A percentile compares a stretch with the other conserved stretches of the same genome.
phyloP scores from a whole-genome alignment of 2,888 invertebrate genomes.

The Drosophila anomelani region DNA sequence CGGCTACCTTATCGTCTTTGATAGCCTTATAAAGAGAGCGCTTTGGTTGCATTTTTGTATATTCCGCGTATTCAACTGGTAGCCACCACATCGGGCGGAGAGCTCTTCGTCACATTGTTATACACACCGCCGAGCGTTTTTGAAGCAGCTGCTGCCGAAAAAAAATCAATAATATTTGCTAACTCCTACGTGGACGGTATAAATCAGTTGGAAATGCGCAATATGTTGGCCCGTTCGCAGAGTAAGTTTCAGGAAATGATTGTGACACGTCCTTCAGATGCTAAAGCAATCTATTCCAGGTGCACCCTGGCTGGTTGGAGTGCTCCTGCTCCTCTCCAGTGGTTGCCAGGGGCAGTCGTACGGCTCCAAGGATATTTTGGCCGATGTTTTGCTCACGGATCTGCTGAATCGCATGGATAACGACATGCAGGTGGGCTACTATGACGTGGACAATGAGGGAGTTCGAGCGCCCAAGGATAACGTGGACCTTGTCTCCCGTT shows the following conservation, averaged over 20 bases:
- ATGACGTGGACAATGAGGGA: slow-evolving; percentile 81
- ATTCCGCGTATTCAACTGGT: slow-evolving; percentile 72
- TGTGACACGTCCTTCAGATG: neutral
- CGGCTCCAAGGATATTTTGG: slow-evolving; percentile 87
- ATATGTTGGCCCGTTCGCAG: slow-evolving; percentile 59
- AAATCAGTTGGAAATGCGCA: slow-evolving; percentile 49
- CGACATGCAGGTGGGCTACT: slow-evolving; percentile 87
- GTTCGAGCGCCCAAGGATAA: slow-evolving; percentile 67
- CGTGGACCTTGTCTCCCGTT: slow-evolving; percentile 85
- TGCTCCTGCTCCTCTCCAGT: slow-evolving; percentile 42
- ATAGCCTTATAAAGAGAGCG: slow-evolving; percentile 20
- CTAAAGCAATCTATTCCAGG: slow-evolving; percentile 25
- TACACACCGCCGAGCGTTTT: slow-evolving; percentile 41
- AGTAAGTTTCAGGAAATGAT: slow-evolving; percentile 29
- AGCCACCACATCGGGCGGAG: slow-evolving; percentile 50
- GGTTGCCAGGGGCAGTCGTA: slow-evolving; percentile 40
- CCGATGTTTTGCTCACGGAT: slow-evolving; percentile 90
- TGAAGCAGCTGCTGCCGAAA: slow-evolving; percentile 57
- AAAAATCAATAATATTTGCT: slow-evolving; percentile 66
- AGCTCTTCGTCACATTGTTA: slow-evolving; percentile 30
- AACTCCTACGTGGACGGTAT: slow-evolving; percentile 51
- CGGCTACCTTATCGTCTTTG: slow-evolving; percentile 9
- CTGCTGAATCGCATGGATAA: slow-evolving; percentile 92
- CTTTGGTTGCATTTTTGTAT: slow-evolving; percentile 24
- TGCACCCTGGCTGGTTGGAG: slow-evolving; percentile 36